phyloP scores from a whole-genome alignment of 2,797 vertebrate species.

The Anomalospiza imberbis region DNA sequence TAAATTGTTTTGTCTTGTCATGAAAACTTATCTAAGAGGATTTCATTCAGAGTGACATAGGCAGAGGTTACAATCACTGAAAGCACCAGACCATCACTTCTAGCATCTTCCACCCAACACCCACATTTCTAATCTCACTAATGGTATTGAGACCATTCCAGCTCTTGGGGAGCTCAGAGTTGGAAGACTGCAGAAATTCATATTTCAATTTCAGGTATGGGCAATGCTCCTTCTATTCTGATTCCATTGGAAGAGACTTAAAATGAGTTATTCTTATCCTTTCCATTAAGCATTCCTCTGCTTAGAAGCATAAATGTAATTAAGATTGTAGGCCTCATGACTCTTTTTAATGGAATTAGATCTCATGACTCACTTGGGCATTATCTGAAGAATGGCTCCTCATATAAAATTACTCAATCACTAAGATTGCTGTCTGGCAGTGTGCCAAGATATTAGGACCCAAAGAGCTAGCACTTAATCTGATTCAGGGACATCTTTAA shows the following conservation, averaged over 20 bases:
- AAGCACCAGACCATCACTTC: neutral
- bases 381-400: conserved; percentile 71
- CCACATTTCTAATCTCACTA: conserved; percentile 8
- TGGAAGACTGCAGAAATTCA: neutral
- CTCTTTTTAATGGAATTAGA: conserved; percentile 79
- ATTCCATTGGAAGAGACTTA: neutral
- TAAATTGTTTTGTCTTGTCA: conserved; percentile 1
- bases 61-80: neutral
- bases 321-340: conserved; percentile 74
- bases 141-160: neutral
- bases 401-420: conserved; percentile 78
- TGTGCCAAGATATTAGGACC: conserved; percentile 65
- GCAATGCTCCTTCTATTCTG: conserved; percentile 4
- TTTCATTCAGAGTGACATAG: neutral
- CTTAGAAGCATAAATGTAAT: conserved; percentile 75
- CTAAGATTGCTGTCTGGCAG: conserved; percentile 77
- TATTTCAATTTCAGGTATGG: neutral
- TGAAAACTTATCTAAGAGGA: neutral
- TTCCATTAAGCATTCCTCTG: conserved; percentile 68
- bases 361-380: conserved; percentile 77
- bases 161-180: neutral
- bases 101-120: neutral
- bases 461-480: conserved; percentile 74
- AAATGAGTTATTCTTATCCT: conserved; percentile 58
- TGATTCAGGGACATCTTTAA: conserved; percentile 74